phyloP scores from a whole-genome alignment of 2,113 vertebrate species.

The Lepus americanus region DNA sequence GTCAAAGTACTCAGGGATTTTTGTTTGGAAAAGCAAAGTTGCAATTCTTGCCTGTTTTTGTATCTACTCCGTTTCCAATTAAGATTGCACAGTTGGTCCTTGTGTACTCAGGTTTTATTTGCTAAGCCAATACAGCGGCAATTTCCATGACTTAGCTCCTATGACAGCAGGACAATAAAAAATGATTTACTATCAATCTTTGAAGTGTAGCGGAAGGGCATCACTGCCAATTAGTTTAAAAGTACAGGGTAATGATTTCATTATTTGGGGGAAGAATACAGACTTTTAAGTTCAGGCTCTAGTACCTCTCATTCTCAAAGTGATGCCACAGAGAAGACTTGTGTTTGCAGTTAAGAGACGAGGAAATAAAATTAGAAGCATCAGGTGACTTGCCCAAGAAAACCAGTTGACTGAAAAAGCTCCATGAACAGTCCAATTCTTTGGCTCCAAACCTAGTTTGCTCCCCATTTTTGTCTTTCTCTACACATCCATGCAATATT shows the following conservation, averaged over 20 bases:
- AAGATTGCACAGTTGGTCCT: background rate
- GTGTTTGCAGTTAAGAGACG: background rate
- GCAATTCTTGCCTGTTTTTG: background rate
- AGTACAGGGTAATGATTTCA: background rate
- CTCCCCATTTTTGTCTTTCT: background rate
- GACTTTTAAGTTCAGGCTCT: background rate
- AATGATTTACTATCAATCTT: slow-evolving; percentile 48
- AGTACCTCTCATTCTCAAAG: slow-evolving; percentile 9
- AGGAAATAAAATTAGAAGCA: background rate
- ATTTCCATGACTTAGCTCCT: background rate
- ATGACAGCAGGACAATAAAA: background rate
- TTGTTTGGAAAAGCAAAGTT: background rate
- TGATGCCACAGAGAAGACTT: background rate
- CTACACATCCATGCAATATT: no score
- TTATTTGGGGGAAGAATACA: background rate
- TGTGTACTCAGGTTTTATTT: background rate
- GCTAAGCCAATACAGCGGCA: background rate
- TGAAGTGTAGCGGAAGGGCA: background rate
- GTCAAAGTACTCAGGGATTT: background rate
- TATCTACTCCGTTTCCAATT: background rate
- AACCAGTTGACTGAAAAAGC: background rate
- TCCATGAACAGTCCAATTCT: background rate
- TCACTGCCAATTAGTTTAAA: background rate
- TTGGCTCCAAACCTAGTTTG: background rate
- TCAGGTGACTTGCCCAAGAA: background rate